A percentile compares a stretch with the other conserved stretches of the same genome.
Evolutionary conservation across 2,888 invertebrate species (phyloP).

Genomic region (Macaria liturata): DNA sequence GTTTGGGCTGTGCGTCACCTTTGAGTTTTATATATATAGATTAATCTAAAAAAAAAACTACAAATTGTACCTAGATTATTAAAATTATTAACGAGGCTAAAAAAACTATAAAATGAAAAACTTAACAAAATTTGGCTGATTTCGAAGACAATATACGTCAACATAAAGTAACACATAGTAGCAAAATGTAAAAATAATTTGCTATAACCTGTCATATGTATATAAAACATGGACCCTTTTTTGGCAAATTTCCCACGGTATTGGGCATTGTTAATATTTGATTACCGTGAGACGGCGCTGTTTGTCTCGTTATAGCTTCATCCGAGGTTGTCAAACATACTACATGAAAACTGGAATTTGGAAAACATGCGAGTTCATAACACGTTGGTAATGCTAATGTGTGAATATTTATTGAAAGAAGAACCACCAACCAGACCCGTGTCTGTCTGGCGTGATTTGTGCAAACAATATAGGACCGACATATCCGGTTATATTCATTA

Average conservation of each 20-base stretch:
- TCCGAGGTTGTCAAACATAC: constrained; percentile 1
- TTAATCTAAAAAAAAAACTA: too few species aligned
- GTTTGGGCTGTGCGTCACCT: too few species aligned
- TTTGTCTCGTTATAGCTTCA: not conserved
- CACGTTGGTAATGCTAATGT: not conserved
- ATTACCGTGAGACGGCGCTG: constrained; percentile 6
- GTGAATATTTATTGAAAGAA: not conserved
- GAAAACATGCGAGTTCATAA: too few species aligned
- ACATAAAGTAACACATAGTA: too few species aligned
- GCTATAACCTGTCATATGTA: not conserved
- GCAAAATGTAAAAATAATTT: too few species aligned
- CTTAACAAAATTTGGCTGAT: too few species aligned
- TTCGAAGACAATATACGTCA: too few species aligned
- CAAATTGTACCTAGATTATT: too few species aligned
- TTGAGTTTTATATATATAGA: too few species aligned
- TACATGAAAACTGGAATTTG: too few species aligned
- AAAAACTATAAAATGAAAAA: too few species aligned
- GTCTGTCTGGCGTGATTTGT: constrained; percentile 3
- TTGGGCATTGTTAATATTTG: constrained; percentile 4
- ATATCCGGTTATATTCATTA: constrained; percentile 22
- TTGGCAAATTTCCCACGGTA: constrained; percentile 9
- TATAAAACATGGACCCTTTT: not conserved
- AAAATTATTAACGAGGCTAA: too few species aligned
- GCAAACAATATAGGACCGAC: constrained; percentile 7
- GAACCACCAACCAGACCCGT: not conserved